Evolutionary conservation across 2,888 invertebrate genomes (phyloP), one percentile per base, ranked within the genome.

Genomic region (Meteorus cinctellus): DNA sequence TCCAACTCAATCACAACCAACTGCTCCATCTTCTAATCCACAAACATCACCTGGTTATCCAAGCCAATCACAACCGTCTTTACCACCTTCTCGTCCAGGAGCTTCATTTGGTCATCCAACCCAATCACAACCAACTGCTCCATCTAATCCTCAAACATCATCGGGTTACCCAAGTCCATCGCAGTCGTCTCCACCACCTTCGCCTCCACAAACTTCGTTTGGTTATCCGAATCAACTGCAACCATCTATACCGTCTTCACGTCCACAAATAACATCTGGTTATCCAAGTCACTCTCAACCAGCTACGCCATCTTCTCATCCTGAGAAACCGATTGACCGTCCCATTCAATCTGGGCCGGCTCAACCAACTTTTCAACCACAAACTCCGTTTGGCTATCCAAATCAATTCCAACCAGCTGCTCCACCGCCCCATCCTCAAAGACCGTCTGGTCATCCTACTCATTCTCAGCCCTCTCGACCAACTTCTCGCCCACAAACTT

Each of bases 121-220:
- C 2, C 41, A 12, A 12, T 41, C 55, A n/a, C 55, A 55, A 19
- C 55, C 36, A 27, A 31, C n/a, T 31, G 51, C 51, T 5, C 16
- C 41, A 29, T 34, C 34, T 34, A 4, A 8, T 4, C 51, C 51
- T 1, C 51, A 51, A n/a, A n/a, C n/a, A 19, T 14, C 45, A 45
- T 45, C 45, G 14, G 45, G 45, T 8, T 45, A 45, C 8, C 45
- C 45, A 14, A 16, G 12, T 45, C 16, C 24, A 24, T 24, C 24
- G 24, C 24, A 24, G 1, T 1, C 24, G 24, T 24, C 24, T 24
- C 24, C 24, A 2, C 34, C 34, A 2, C 2, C 79, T 51, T 29
- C 14, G 83, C 81, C n/a, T 89, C 89, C 27, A 86, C 27, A 89
- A 34, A 34, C 5, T 89, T 65, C 81, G 80, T 27, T 79, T 82